Evolutionary conservation across 1,140 invertebrate species (phyloP).

Genomic region (Drosophila kikkawai): DNA sequence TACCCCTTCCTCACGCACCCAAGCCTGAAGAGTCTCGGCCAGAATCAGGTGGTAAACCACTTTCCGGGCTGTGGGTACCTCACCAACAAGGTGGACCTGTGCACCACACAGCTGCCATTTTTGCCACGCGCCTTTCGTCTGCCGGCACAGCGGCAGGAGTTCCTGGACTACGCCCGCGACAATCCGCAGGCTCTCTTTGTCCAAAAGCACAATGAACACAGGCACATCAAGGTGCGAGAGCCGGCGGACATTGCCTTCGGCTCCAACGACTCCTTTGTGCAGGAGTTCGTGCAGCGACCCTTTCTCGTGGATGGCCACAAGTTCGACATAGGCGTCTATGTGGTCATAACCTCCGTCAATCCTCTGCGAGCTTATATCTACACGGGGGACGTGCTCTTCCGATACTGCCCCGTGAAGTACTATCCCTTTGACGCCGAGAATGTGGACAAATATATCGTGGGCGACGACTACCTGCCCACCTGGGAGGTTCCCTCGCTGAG

Average conservation of each 20-base stretch:
- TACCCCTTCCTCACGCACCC: conserved; percentile 92
- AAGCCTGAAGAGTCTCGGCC: conserved; percentile 88
- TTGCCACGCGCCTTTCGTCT: conserved; percentile 96
- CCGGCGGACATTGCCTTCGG: conserved; percentile 90
- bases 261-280: conserved; percentile 93
- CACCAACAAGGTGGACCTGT: conserved; percentile 97
- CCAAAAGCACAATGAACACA: conserved; percentile 96
- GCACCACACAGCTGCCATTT: conserved; percentile 90
- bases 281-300: conserved; percentile 94
- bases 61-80: conserved; percentile 97
- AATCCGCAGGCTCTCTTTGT: conserved; percentile 93
- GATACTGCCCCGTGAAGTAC: conserved; percentile 96
- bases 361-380: conserved; percentile 96
- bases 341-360: conserved; percentile 95
- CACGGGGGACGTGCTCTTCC: conserved; percentile 94
- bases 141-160: conserved; percentile 90
- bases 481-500: conserved; percentile 96
- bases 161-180: conserved; percentile 89
- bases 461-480: conserved; percentile 96
- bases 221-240: conserved; percentile 93
- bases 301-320: conserved; percentile 94
- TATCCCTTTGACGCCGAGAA: conserved; percentile 94
- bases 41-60: conserved; percentile 95
- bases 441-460: conserved; percentile 96
- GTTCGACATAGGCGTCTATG: conserved; percentile 99